A percentile compares a stretch with the other conserved stretches of the same genome.
Evolutionary conservation across 2,113 vertebrate genomes (phyloP).

Genomic region (Calidris pygmaea): DNA sequence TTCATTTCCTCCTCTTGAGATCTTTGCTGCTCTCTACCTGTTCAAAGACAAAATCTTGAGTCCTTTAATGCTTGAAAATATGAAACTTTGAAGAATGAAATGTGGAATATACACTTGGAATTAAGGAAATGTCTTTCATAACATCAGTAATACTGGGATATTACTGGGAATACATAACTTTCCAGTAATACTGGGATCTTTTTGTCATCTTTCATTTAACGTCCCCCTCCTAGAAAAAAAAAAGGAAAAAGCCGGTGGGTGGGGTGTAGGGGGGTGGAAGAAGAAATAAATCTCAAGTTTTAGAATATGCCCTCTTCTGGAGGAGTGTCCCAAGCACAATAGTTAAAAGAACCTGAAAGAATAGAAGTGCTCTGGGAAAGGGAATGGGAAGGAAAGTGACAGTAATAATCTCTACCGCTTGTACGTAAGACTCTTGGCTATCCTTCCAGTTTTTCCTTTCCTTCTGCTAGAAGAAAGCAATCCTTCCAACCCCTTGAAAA

Average conservation of each 20-base stretch:
- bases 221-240: accelerated
- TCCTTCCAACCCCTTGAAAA: not conserved
- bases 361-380: not conserved
- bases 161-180: too few species aligned
- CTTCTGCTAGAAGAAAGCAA: not conserved
- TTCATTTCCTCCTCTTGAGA: not conserved
- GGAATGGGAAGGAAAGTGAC: not conserved
- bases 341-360: not conserved
- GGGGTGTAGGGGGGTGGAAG: not conserved
- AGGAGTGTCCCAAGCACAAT: not conserved
- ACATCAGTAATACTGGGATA: not conserved
- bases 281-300: not conserved
- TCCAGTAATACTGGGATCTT: not conserved
- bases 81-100: not conserved
- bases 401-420: not conserved
- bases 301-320: not conserved
- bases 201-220: not conserved
- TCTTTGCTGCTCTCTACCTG: not conserved
- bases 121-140: not conserved
- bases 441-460: not conserved
- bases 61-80: not conserved
- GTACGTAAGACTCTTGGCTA: accelerated
- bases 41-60: not conserved
- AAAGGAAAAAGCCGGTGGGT: too few species aligned
- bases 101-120: not conserved